Evolutionary conservation across 2,113 vertebrate genomes (phyloP), one percentile per base, ranked within the genome.

Genomic region (Dicerorhinus sumatrensis): DNA sequence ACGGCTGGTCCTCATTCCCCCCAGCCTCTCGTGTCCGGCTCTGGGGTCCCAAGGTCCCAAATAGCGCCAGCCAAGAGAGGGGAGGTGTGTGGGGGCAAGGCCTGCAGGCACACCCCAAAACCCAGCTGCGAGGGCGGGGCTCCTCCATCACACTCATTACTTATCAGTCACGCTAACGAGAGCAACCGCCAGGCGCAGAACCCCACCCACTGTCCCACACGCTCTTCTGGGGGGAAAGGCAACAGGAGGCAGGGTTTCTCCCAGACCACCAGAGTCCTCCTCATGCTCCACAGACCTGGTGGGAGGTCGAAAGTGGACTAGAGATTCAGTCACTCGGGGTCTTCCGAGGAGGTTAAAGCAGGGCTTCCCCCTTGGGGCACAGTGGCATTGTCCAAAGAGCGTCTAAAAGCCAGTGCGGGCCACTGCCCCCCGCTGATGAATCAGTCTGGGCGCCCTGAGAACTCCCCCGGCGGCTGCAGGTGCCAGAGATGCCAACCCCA

Each of bases 81-180:
- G 67, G 42, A 25, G 33, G 6, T 16, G 39, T 2, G 6, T 4
- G 33, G 18, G 18, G 27, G 14, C 12, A 13, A 67, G 8, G 10
- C 20, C 4, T 8, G 13, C 60, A 63, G 82, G 42, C 21, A 46
- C 8, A 16, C 33, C 63, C 72, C 4, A 10, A 73, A 67, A 33
- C 60, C 39, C 1, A 13, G 60, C 82, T 2, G 0, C 3, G 2
- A 23, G 51, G 62, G 29, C 6, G 82, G 72, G 70, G 29, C 16
- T 11, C 48, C 20, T n/a, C 25, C 51, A 0, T 48, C 51, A 16
- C 6, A 27, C 51, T 85, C 20, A 20, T 60, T 17, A 17, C 17
- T 56, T 1, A 17, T 46, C 77, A 46, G 21, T 6, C 39, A 6
- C 0, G 12, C 14, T 2, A n/a, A 6, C 10, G 33, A 10, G 60